phyloP scores from a whole-genome alignment of 2,113 vertebrate species.

The Marmota monax region DNA sequence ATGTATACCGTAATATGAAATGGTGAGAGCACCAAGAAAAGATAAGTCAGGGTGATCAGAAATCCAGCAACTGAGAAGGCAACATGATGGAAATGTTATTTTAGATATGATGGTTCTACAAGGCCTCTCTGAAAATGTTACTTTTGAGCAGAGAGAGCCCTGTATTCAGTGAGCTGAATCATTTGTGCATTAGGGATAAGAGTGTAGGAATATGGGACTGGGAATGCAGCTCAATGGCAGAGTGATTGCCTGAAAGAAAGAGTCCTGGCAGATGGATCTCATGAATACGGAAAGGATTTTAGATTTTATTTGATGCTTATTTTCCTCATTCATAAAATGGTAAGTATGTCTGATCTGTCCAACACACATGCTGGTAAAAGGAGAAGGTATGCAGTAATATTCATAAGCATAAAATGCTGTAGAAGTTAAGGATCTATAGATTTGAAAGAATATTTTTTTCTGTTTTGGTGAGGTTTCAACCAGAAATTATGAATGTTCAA shows the following conservation, averaged over 20 bases:
- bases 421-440: background rate
- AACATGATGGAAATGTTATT: background rate
- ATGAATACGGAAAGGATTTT: background rate
- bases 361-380: background rate
- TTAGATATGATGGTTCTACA: background rate
- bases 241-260: background rate
- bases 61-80: background rate
- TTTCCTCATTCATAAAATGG: background rate
- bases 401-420: background rate
- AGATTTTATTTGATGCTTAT: background rate
- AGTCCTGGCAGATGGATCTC: background rate
- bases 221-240: background rate
- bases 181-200: background rate
- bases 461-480: slow-evolving; percentile 31
- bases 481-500: background rate
- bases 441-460: background rate
- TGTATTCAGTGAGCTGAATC: background rate
- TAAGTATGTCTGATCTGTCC: background rate
- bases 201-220: background rate
- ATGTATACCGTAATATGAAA: background rate
- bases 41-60: background rate
- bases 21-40: background rate
- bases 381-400: background rate
- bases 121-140: background rate
- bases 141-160: background rate